Base-by-base conservation (phyloP, 2,113 vertebrate genomes). In the Romanogobio albipinnatus region DNA sequence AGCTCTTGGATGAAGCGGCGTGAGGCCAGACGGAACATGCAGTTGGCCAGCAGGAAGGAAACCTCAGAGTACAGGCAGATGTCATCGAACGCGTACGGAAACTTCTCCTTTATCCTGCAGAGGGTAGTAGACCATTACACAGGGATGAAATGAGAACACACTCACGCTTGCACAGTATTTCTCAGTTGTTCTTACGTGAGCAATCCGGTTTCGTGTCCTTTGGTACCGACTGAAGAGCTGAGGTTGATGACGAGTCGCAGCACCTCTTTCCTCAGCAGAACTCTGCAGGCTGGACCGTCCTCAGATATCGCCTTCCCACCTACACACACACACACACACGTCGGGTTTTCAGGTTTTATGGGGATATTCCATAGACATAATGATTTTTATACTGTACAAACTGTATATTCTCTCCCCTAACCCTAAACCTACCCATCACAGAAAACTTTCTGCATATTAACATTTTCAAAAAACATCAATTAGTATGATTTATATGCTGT, bases 31-130 rank as follows among this genome's bases (percentile, higher is more conserved):
- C 96, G 94, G 91, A 96, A 97, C 2, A 95, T 95, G 90, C 96
- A 96, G 86, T 95, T 94, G 62, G 96, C 94, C 87, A 97, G 85
- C 90, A 97, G 89, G 88, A 95, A 94, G 73, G 95, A 97, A 70
- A 97, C 96, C 90, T 97, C 96, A 22, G 96, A 97, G 84, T 97
- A 97, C 85, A 97, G 95, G 90, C 96, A 96, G 71, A 96, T 96
- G 74, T 97, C 96, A 83, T 96, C 96, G 81, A 97, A 97, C 1
- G 95, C 95, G 71, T 96, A 95, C 0, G 96, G 95, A 78, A 96
- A 97, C 71, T 96, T 96, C 91, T 97, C 96, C 83, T 96, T 97
- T 91, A 97, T 96, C 88, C 96, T 97, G 85, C 86, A 79, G 43
- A 90, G 81, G 22, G 87, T 6, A 39, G 49, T 8, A 53, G 74